Evolutionary conservation across 2,888 invertebrate genomes (phyloP), one percentile per base, ranked within the genome.

Genomic region (Cerceris ruficornis): DNA sequence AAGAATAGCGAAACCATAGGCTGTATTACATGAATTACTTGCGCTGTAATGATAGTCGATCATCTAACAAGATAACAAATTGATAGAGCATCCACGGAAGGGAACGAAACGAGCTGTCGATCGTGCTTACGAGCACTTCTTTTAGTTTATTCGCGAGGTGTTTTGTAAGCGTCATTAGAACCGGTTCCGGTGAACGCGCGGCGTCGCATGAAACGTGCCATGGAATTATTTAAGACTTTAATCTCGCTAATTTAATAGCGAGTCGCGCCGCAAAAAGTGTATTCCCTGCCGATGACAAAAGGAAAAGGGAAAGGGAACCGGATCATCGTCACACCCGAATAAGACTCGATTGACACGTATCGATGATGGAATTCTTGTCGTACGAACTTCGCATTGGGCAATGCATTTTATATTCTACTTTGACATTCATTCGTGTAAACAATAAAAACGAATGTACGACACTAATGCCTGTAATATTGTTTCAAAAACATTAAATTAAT

Each of bases 221-320:
- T 50, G 62, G 80, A 83, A 87, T 88, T 85, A 85, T 88, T 88
- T 86, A 83, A 77, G 68, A 67, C 69, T 62, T 84, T 84, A 81
- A 81, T 86, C 78, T 70, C 73, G 75, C 82, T 86, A 87, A 86
- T 87, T 88, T 83, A 86, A 85, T 87, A 85, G 80, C 75, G 58
- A 66, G 64, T 54, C 42, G 57, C 28, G 11, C 28, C 58, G 17
- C 64, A 67, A 65, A 62, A 75, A 80, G 49, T 66, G 58, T 58
- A 80, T 68, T 59, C 50, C 57, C 64, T 55, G 49, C 17, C 54
- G 43, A 64, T 17, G 42, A 67, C 50, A 39, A 28, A 64, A 57
- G 55, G 54, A 64, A 67, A 42, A 41, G 52, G 13, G 64, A 61
- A 58, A 68, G 61, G 57, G 67, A 73, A 42, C 39, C 6, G 62